Evolutionary conservation across 2,797 vertebrate genomes (phyloP).

Genomic region (Scomberomorus guttatus): DNA sequence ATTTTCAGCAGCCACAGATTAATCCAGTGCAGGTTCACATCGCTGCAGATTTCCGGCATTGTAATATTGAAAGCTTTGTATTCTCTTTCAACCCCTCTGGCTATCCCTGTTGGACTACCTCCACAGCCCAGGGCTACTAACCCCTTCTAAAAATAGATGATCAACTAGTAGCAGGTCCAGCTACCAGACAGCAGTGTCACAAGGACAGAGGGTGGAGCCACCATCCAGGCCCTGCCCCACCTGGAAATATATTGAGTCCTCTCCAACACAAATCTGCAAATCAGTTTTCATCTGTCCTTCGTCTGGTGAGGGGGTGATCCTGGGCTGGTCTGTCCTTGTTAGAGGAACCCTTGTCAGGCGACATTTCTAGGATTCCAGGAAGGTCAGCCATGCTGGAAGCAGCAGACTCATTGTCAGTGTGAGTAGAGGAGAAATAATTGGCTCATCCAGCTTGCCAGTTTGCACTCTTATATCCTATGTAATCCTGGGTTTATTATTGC

Average conservation of each 20-base stretch:
- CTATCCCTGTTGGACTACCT: background rate
- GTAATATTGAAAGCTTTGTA: slow-evolving; percentile 11
- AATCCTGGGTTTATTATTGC: slow-evolving; percentile 74
- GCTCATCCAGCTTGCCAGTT: slow-evolving; percentile 69
- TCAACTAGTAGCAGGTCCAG: slow-evolving; percentile 11
- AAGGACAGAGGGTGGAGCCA: slow-evolving; percentile 38
- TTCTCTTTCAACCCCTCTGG: slow-evolving; percentile 1
- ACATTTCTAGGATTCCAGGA: slow-evolving; percentile 51
- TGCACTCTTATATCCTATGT: slow-evolving; percentile 63
- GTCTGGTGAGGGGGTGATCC: background rate
- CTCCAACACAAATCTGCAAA: slow-evolving; percentile 4
- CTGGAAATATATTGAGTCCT: slow-evolving; percentile 4
- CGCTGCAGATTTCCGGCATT: slow-evolving; percentile 26
- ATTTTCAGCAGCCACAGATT: slow-evolving; percentile 55
- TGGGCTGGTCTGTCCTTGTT: slow-evolving; percentile 16
- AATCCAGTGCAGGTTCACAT: slow-evolving; percentile 57
- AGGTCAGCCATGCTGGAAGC: slow-evolving; percentile 56
- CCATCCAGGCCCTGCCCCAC: background rate
- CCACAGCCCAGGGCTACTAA: background rate
- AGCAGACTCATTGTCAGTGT: slow-evolving; percentile 41
- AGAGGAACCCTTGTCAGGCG: slow-evolving; percentile 16
- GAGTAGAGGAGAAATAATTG: slow-evolving; percentile 72
- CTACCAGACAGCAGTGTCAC: slow-evolving; percentile 1
- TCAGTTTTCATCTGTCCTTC: background rate
- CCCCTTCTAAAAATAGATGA: slow-evolving; percentile 56